These are phyloP conservation scores for Neodiprion lecontei DNA, from an alignment of 1,140 invertebrate genomes.

Conservation along the genomic window DNA sequence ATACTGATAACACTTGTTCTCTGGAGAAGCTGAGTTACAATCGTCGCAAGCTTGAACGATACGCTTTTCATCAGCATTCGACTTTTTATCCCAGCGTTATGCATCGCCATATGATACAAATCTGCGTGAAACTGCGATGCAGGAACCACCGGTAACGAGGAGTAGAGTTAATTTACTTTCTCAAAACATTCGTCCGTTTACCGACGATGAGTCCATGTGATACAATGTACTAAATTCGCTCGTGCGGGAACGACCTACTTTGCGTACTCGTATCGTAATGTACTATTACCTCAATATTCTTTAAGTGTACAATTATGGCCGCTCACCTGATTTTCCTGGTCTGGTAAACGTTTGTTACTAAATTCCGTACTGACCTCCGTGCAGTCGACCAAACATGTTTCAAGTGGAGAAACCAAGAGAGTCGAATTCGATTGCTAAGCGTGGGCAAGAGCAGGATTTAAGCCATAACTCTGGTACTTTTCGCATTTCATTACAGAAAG, in stretches of 20 bases:
- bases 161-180: background rate
- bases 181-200: background rate
- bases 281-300: background rate
- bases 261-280: background rate
- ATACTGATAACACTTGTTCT: constrained; percentile 56
- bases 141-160: constrained; percentile 15
- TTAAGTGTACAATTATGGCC: constrained; percentile 5
- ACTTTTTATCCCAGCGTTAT: constrained; percentile 55
- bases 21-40: constrained; percentile 49
- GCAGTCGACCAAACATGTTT: constrained; percentile 69
- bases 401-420: constrained; percentile 69
- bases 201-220: background rate
- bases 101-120: constrained; percentile 66
- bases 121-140: constrained; percentile 72
- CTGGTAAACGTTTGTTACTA: constrained; percentile 63
- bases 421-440: constrained; percentile 63
- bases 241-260: too few species aligned
- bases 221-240: constrained; percentile 8
- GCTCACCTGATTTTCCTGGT: constrained; percentile 60
- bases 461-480: too few species aligned
- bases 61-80: constrained; percentile 47
- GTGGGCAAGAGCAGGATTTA: constrained; percentile 39
- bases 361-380: constrained; percentile 76
- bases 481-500: too few species aligned
- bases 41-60: constrained; percentile 51